Evolutionary conservation across 2,797 vertebrate species (phyloP), one percentile per base, ranked within the genome.

Genomic region (Coluber constrictor): DNA sequence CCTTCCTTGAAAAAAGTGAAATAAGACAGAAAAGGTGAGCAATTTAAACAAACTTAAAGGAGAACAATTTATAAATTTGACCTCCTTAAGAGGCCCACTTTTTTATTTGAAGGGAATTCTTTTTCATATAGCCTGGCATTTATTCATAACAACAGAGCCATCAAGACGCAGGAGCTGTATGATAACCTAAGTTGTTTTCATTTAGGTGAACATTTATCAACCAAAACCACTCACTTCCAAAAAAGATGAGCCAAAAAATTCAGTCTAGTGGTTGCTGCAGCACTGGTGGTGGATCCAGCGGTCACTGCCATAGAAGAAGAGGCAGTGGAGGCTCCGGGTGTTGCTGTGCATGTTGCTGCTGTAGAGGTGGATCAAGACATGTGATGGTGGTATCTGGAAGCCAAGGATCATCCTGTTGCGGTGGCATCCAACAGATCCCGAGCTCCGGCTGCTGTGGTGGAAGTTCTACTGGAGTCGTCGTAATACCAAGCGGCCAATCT

Each of bases 401-500:
- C 11, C 83, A 90, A 74, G 89, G 92, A 20, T 90, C 92, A 13
- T 92, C 57, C 51, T 90, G 92, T 29, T 63, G 89, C 1, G 59
- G 89, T 0, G 87, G 87, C 5, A n/a, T 60, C 43, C 87, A 83
- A 60, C 87, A 89, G 29, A 25, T 89, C 43, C 63, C 0, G 0
- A 70, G 91, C 13, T 79, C 87, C 15, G 37, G 91, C 51, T 88
- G 63, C 43, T 93, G 83, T 9, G 32, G 15, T 0, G 91, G 87
- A 0, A 86, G 94, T 0, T 92, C 93, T 3, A 0, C 87, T 0
- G 63, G 66, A 9, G 51, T 16, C 47, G 6, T 94, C 0, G 0
- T 4, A 0, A 47, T 95, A 5, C 0, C 57, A 63, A 0, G 87
- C 0, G 16, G 90, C 74, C 92, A 23, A 0, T 25, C 87, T 0